Evolutionary conservation across 2,888 invertebrate genomes (phyloP).

Genomic region (Philereme vetulata): DNA sequence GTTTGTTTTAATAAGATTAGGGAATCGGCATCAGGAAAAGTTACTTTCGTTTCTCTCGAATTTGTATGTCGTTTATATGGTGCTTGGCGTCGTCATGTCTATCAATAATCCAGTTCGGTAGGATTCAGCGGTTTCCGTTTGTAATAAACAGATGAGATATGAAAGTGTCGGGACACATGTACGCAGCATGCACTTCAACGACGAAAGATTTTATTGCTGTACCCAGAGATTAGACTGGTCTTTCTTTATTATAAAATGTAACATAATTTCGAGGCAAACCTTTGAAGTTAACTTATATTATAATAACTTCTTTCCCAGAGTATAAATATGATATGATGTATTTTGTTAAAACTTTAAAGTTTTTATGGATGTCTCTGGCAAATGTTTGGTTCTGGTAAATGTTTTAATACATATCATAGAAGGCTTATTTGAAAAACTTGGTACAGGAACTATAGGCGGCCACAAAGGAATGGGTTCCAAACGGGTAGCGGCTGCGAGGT

Average conservation of each 20-base stretch:
- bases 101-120: slow-evolving; percentile 61
- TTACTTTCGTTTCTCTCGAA: slow-evolving; percentile 31
- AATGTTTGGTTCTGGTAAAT: no score
- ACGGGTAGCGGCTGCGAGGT: no score
- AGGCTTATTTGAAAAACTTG: no score
- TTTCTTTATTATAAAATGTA: slow-evolving; percentile 16
- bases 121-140: slow-evolving; percentile 70
- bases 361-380: no score
- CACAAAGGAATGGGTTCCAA: no score
- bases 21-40: slow-evolving; percentile 16
- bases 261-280: slow-evolving; percentile 11
- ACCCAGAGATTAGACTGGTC: slow-evolving; percentile 47
- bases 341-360: neutral
- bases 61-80: slow-evolving; percentile 53
- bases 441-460: no score
- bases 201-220: slow-evolving; percentile 68
- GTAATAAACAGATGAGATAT: slow-evolving; percentile 70
- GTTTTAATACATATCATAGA: no score
- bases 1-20: slow-evolving; percentile 29
- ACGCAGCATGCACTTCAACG: slow-evolving; percentile 40
- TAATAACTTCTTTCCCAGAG: slow-evolving; percentile 1
- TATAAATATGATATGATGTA: neutral
- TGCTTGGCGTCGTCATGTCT: slow-evolving; percentile 65
- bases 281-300: slow-evolving; percentile 21
- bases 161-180: slow-evolving; percentile 44